Base-by-base conservation (phyloP, 2,888 invertebrate genomes). In the Oasisia sp. region DNA sequence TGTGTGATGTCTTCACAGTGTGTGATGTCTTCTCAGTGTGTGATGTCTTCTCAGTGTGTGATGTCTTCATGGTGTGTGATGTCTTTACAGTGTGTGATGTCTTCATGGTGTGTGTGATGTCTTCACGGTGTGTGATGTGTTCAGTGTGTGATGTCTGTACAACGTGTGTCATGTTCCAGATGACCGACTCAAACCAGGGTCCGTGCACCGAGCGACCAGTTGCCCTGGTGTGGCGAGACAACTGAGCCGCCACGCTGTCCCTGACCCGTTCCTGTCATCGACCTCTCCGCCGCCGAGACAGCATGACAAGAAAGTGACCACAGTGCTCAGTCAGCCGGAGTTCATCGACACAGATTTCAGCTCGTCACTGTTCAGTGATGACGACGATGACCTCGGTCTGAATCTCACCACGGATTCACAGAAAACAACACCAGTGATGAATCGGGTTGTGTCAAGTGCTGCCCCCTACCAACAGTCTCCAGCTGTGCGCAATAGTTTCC, bases 361-460 rank as follows among this genome's bases (percentile, higher is more conserved):
- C 74, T 74, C 74, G 27, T 19, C 74, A 7, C n/a, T 74, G 74
- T 74, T 74, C 27, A 74, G 74, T 27, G 74, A 74, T 5, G 74
- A 74, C n/a, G 74, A 27, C 27, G 74, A 74, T 4, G n/a, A 27
- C n/a, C 74, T 74, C 27, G 74, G 74, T 74, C 27, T 74, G 74
- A 74, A 74, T 74, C n/a, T 74, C 19, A 74, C 74, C 19, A 74
- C 74, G 27, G 27, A 27, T 27, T n/a, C 74, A 1, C 74, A n/a
- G 74, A 74, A 74, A 74, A 74, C 74, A n/a, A 0, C 27, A 19
- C n/a, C 74, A 27, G 27, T 74, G 74, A 74, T 74, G 74, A 74
- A 74, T 74, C 74, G 74, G 74, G 74, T 74, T 74, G 74, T 74
- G 74, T 74, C 74, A 7, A 74, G 74, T 74, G n/a, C 74, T 74